Conservation (phyloP, 2,888 invertebrate genomes). For the Crioceris asparagi region DNA sequence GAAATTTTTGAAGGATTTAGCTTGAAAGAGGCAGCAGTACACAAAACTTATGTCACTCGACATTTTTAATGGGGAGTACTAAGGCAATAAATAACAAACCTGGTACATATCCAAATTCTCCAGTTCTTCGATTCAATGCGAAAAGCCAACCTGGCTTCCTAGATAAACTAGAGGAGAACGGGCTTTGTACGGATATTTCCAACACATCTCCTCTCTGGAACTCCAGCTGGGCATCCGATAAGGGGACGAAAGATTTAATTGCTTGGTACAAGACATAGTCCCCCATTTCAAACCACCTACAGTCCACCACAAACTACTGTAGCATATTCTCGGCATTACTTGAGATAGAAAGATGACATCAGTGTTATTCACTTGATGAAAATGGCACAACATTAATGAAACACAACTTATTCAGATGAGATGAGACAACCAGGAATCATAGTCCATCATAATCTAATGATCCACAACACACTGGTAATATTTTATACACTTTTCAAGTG, state of each 20-base stretch:
- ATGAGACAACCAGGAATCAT: no score
- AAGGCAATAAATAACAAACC: no score
- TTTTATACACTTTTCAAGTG: constrained; percentile 7
- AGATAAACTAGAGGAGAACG: constrained; percentile 27
- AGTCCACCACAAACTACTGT: constrained; percentile 15
- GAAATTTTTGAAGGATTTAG: no score
- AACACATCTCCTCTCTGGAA: constrained; percentile 39
- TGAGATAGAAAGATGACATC: constrained; percentile 1
- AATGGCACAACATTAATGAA: no score
- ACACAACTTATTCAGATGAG: no score
- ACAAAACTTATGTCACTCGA: no score
- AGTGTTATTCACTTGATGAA: no score
- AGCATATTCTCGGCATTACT: constrained; percentile 22
- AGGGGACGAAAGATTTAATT: constrained; percentile 32
- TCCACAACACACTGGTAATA: constrained; percentile 15
- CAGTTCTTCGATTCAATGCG: constrained; percentile 37
- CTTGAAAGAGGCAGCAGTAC: no score
- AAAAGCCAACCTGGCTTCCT: constrained; percentile 35
- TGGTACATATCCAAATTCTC: constrained; percentile 36
- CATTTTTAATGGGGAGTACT: no score
- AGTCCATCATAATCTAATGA: no score
- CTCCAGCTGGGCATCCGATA: constrained; percentile 29
- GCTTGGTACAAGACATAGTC: constrained; percentile 37
- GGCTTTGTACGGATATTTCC: constrained; percentile 33
- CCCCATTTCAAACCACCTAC: constrained; percentile 32